Evolutionary conservation across 2,113 vertebrate genomes (phyloP), one percentile per base, ranked within the genome.

Genomic region (Xiphorhynchus elegans): DNA sequence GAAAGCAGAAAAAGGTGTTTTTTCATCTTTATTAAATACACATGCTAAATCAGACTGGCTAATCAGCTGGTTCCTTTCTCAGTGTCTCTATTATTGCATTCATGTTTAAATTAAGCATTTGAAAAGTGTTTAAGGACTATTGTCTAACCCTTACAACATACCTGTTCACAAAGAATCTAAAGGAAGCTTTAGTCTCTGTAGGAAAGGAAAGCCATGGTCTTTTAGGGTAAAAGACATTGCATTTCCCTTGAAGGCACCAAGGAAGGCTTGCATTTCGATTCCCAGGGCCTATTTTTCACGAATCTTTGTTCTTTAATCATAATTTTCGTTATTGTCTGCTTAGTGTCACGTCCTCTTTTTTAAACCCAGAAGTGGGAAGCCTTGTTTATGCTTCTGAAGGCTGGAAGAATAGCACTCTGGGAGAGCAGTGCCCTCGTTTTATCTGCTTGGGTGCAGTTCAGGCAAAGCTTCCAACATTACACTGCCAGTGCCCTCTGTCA

Each of bases 251-350:
- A 92, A 82, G 9, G 12, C 14, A 74, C 63, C 75, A 26, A 96
- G 78, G 46, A 46, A 95, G 42, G 20, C 66, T 94, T 55, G 39
- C 14, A 56, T 95, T 86, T 90, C 82, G 91, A 46, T 95, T 95
- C 77, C 66, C 69, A 67, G 39, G 62, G 55, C 76, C 42, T 35
- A 13, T 59, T 93, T 97, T 87, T 81, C 53, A 31, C 37, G 0
- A 62, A 85, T 79, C 66, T 90, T 93, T 97, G 79, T 77, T 94
- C 91, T 96, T 97, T 94, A 94, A 89, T 96, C 33, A 89, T 83
- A 81, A 95, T 92, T 95, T 96, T 92, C 62, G 37, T 91, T 92
- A 70, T 86, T 95, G 47, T 56, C 74, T 87, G 67, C 56, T 75
- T 73, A 50, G 62, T 93, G 86, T 86, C 12, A 17, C 55, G 47